Evolutionary conservation across 1,140 invertebrate species (phyloP), one percentile per base, ranked within the genome.

Genomic region (Drosophila dunni): DNA sequence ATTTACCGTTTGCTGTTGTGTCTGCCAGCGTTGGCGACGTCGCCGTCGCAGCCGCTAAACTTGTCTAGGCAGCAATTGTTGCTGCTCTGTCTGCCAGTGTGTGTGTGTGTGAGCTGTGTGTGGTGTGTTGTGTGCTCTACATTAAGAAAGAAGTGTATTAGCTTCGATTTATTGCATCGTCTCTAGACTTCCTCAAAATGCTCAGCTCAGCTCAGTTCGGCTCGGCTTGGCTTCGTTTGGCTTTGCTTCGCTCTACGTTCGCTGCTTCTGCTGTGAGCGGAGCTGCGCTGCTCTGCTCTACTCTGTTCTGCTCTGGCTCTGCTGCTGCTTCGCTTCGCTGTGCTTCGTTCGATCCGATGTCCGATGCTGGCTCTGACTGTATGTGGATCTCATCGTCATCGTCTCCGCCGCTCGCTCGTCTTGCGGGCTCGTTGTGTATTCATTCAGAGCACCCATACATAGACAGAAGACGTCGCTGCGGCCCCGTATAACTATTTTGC

Each of bases 81-180:
- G 29, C 1, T n/a, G 13, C 24, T 68, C 13, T 17, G 2, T 20
- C 11, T 50, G 57, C 65, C 42, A 51, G 33, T 54, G 38, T 54
- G 9, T 36, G 63, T 34, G 46, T 66, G 34, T 66, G 10, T 44
- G 63, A 61, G 58, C 48, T 53, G 66, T 68, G 45, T 72, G 45
- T 72, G 69, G 63, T 75, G 57, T 63, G 46, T 86, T 63, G 46
- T 86, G 85, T 88, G 85, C 84, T 89, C 84, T 84, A 89, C 84
- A 89, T 89, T 89, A 89, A 90, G 84, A 89, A 84, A 89, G 84
- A 89, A 89, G 84, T 89, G 84, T 89, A 89, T 89, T 89, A 89
- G 85, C 84, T 89, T 89, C 84, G 84, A 89, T 89, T 89, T 89
- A 89, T 89, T 89, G 84, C 84, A 89, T 73, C 75, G 75, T 68